These are phyloP conservation scores for Heteromyza rotundicornis DNA, from an alignment of 2,888 invertebrate genomes.

Conservation along the genomic window DNA sequence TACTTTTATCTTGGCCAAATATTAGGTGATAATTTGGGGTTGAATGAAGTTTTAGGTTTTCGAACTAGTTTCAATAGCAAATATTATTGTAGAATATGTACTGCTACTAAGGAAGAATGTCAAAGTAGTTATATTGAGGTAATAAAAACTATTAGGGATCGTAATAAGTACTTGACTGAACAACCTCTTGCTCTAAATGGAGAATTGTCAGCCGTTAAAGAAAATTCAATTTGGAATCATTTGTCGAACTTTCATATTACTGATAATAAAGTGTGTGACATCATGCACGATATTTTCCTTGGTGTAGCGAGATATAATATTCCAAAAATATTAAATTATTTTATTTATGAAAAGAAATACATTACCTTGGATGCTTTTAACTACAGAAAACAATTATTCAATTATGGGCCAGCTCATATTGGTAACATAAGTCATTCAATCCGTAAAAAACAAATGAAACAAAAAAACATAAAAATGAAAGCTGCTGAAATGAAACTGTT, in stretches of 20 bases:
- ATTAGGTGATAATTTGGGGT: conserved; percentile 30
- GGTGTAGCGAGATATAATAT: conserved; percentile 31
- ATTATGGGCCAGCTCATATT: conserved; percentile 15
- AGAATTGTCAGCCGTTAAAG: conserved; percentile 24
- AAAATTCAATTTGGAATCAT: conserved; percentile 29
- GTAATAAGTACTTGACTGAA: conserved; percentile 22
- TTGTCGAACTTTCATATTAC: conserved; percentile 28
- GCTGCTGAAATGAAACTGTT: conserved; percentile 29
- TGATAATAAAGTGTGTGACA: conserved; percentile 28
- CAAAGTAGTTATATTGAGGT: conserved; percentile 19
- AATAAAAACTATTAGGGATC: conserved; percentile 21
- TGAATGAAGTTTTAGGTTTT: conserved; percentile 32
- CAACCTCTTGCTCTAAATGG: conserved; percentile 9
- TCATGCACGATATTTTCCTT: conserved; percentile 30
- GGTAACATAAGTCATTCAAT: conserved; percentile 28
- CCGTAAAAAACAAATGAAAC: conserved; percentile 22
- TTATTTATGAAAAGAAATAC: conserved; percentile 28
- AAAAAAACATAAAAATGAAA: conserved; percentile 25
- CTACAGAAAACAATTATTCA: conserved; percentile 26
- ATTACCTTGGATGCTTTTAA: conserved; percentile 27
- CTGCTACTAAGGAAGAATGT: conserved; percentile 28
- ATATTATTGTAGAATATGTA: conserved; percentile 29
- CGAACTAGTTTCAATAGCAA: conserved; percentile 24
- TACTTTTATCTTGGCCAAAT: conserved; percentile 29
- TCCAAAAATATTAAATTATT: conserved; percentile 29